These are phyloP conservation scores for Chitala chitala DNA, from an alignment of 2,113 vertebrate species.

Conservation along the genomic window DNA sequence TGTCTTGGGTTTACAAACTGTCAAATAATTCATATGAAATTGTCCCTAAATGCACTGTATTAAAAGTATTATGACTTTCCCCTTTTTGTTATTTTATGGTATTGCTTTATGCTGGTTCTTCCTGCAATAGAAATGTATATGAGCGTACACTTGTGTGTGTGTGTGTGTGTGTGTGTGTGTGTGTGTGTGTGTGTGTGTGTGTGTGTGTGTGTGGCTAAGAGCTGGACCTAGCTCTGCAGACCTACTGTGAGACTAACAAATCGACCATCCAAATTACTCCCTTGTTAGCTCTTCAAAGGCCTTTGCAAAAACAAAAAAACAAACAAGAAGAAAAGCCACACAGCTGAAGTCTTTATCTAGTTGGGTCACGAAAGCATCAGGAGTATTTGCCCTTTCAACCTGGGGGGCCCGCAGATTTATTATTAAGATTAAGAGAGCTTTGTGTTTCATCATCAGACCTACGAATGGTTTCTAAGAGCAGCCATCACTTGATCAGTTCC, in stretches of 20 bases:
- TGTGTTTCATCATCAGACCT: slow-evolving; percentile 36
- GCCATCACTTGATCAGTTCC: neutral
- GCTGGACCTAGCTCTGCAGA: slow-evolving; percentile 29
- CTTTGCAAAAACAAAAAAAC: slow-evolving; percentile 58
- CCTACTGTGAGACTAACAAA: slow-evolving; percentile 58
- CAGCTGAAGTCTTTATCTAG: slow-evolving; percentile 60
- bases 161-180: neutral
- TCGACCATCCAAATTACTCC: slow-evolving; percentile 66
- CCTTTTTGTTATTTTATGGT: neutral
- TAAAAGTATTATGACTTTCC: too few species aligned
- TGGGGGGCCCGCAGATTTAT: slow-evolving; percentile 54
- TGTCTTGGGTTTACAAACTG: too few species aligned
- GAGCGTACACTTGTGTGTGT: slow-evolving; percentile 4
- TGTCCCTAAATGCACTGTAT: too few species aligned
- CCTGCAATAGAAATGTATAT: neutral
- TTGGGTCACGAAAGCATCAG: slow-evolving; percentile 54
- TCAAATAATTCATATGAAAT: too few species aligned
- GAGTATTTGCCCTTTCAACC: slow-evolving; percentile 41
- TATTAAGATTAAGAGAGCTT: slow-evolving; percentile 50
- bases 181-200: slow-evolving; percentile 22
- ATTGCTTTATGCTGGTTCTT: neutral
- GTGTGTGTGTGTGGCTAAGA: slow-evolving; percentile 38
- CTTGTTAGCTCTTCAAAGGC: slow-evolving; percentile 69
- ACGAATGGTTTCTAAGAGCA: slow-evolving; percentile 8
- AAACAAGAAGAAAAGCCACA: slow-evolving; percentile 66